phyloP scores from a whole-genome alignment of 2,113 vertebrate species.

The Indri indri region DNA sequence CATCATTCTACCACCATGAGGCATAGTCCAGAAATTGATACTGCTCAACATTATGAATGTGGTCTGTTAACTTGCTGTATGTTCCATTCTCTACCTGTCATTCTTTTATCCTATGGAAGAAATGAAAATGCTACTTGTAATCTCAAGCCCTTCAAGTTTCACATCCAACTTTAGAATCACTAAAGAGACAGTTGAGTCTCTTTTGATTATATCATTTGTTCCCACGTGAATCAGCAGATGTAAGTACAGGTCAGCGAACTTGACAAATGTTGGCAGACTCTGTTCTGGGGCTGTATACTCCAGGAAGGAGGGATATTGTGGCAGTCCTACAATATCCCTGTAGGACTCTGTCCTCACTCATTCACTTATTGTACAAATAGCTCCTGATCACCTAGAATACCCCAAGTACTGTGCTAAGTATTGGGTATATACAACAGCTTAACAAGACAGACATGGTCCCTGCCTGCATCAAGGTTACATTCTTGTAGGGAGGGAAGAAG shows the following conservation, averaged over 20 bases:
- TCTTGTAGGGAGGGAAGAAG: neutral
- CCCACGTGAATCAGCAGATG: constrained; percentile 22
- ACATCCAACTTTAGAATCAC: constrained; percentile 31
- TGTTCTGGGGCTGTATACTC: neutral
- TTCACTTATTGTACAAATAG: constrained; percentile 15
- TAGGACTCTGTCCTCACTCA: neutral
- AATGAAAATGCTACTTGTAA: constrained; percentile 22
- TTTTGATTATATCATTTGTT: constrained; percentile 41
- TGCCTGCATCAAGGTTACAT: neutral
- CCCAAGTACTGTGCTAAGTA: neutral
- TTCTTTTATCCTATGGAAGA: constrained; percentile 23
- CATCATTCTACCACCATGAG: neutral
- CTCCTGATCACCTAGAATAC: neutral
- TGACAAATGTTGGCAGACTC: neutral
- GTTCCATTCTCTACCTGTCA: constrained; percentile 2
- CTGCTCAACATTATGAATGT: constrained; percentile 25
- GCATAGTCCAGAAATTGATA: constrained; percentile 10
- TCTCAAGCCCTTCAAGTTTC: constrained; percentile 32
- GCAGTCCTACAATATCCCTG: neutral
- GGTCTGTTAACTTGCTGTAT: constrained; percentile 32
- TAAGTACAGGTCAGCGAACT: constrained; percentile 15
- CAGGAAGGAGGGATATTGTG: neutral
- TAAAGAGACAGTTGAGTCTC: neutral
- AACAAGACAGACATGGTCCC: neutral
- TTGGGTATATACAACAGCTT: neutral